Evolutionary conservation across 2,888 invertebrate species (phyloP).

Genomic region (Lamellibrachia satsuma): DNA sequence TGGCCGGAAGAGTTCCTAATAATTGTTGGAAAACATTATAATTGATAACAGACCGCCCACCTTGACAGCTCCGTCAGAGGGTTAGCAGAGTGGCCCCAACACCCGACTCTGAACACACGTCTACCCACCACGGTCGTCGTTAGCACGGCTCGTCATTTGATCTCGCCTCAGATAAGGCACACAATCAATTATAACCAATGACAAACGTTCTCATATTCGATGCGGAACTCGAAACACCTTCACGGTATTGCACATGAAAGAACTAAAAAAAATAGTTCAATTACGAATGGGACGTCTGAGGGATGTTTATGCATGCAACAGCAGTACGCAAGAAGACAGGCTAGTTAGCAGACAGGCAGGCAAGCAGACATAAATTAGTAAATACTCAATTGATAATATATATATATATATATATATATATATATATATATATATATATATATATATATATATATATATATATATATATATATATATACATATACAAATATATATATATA

Average conservation of each 20-base stretch:
- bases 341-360: background rate
- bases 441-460: no score
- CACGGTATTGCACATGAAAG: background rate
- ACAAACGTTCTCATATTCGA: background rate
- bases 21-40: background rate
- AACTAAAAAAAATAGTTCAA: background rate
- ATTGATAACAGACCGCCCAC: background rate
- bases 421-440: no score
- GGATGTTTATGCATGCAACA: background rate
- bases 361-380: no score
- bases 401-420: no score
- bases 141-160: background rate
- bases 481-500: no score
- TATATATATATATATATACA: no score
- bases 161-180: background rate
- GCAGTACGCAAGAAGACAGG: background rate
- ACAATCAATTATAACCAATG: conserved; percentile 13
- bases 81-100: background rate
- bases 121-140: background rate
- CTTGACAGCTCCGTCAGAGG: background rate
- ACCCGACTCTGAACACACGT: background rate
- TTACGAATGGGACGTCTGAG: background rate
- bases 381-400: no score
- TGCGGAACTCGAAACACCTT: conserved; percentile 1
- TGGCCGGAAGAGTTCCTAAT: background rate